Conservation (phyloP, 2,797 vertebrate species). For the Sebastes elongatus region DNA sequence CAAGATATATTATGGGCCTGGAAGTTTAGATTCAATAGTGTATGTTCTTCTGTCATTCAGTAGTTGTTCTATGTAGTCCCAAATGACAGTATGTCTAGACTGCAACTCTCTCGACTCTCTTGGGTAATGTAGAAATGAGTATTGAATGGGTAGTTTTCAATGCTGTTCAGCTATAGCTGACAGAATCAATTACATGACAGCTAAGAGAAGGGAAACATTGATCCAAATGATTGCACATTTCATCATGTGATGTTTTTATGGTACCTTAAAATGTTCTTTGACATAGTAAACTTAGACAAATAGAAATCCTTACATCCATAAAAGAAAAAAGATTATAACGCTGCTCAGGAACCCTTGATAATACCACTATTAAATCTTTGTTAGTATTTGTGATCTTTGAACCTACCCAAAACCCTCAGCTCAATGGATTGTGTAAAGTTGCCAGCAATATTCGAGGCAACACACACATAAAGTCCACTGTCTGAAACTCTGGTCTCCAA, state of each 20-base stretch:
- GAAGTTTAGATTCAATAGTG: background rate
- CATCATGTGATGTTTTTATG: background rate
- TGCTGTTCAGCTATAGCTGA: background rate
- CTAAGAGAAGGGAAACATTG: background rate
- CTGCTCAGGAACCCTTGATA: background rate
- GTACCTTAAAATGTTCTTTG: background rate
- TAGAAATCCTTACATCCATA: background rate
- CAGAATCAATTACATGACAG: background rate
- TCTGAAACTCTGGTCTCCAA: constrained; percentile 88
- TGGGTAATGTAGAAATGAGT: background rate
- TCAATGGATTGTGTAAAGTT: constrained; percentile 89
- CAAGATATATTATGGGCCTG: background rate
- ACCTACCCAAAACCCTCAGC: constrained; percentile 90
- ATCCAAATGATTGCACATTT: background rate
- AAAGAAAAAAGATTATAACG: background rate
- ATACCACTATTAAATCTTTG: background rate
- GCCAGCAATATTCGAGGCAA: constrained; percentile 96
- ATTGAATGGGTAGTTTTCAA: background rate
- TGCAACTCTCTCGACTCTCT: background rate
- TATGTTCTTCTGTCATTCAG: background rate
- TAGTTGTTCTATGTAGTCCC: background rate
- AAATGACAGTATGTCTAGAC: background rate
- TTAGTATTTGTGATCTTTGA: background rate
- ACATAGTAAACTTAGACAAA: background rate
- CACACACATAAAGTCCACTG: constrained; percentile 90